Evolutionary conservation across 2,888 invertebrate genomes (phyloP).

Genomic region (Zaprionus lineosus): DNA sequence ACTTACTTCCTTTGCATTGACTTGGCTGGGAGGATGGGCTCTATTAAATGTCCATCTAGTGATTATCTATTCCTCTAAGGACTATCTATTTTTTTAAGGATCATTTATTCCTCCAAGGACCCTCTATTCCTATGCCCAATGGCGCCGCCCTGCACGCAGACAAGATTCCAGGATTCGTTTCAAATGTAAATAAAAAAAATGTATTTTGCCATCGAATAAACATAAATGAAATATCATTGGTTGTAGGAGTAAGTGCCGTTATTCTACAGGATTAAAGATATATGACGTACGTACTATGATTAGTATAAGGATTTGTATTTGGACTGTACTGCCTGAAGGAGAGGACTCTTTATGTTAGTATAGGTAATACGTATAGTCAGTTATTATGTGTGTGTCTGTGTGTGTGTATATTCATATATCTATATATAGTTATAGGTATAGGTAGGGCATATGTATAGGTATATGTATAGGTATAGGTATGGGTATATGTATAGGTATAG

Average conservation of each 20-base stretch:
- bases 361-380: background rate
- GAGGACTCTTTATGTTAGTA: slow-evolving; percentile 9
- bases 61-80: too few relatives aligned
- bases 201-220: slow-evolving; percentile 34
- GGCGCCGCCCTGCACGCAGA: too few relatives aligned
- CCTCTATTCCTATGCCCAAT: too few relatives aligned
- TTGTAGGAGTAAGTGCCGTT: slow-evolving; percentile 47
- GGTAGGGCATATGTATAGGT: background rate
- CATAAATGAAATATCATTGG: slow-evolving; percentile 25
- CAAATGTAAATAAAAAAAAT: slow-evolving; percentile 38
- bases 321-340: slow-evolving; percentile 26
- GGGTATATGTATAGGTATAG: background rate
- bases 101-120: too few relatives aligned
- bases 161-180: too few relatives aligned
- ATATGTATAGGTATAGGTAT: background rate
- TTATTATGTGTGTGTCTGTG: too few relatives aligned
- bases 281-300: slow-evolving; percentile 40
- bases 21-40: too few relatives aligned
- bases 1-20: too few relatives aligned
- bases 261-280: slow-evolving; percentile 46
- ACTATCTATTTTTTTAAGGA: too few relatives aligned
- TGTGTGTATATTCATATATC: too few relatives aligned
- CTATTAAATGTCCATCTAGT: too few relatives aligned
- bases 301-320: slow-evolving; percentile 32
- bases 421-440: background rate